Evolutionary conservation across 2,797 vertebrate genomes (phyloP), one percentile per base, ranked within the genome.

Genomic region (Xiphorhynchus erythropygius): DNA sequence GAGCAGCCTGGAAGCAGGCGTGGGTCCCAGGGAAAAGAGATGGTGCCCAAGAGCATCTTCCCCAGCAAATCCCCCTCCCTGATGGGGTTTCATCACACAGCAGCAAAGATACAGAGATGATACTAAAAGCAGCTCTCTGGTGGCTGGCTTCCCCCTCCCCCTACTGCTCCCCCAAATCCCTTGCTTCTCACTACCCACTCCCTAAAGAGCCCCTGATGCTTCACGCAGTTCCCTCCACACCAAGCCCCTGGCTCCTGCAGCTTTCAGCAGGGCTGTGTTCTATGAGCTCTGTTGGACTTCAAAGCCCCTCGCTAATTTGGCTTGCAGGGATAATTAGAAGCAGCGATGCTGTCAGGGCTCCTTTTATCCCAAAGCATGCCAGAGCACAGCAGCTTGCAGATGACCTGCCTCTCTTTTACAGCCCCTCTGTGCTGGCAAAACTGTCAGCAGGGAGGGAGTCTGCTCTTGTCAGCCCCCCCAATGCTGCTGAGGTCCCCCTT

Each of bases 281-380:
- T 89, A 94, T 32, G 70, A 73, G 70, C 85, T 84, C 74, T 2
- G 5, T 4, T 70, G 41, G 83, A 88, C 92, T 96, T 97, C 96
- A 96, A 93, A 97, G 91, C 77, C 3, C 2, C 47, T 42, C 0
- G 2, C 28, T 84, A 90, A 95, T 94, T 93, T 90, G 69, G 69
- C 79, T 76, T 75, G 62, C 82, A 1, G 27, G 49, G 86, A 95
- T 96, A 95, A 96, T 95, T 86, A 92, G 90, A 95, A 90, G 86
- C 94, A 96, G 87, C 0, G 1, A 41, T 9, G 80, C 60, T 91
- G 75, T 62, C 10, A 42, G 47, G 56, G 37, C 17, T 91, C 77
- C 67, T 94, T 95, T 90, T 67, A 95, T 94, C 93, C 69, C 13
- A 12, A 76, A 69, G 63, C 76, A 82, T 18, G 88, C 60, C 0